Conservation (phyloP, 2,797 vertebrate species). For the Acanthiza pusilla region DNA sequence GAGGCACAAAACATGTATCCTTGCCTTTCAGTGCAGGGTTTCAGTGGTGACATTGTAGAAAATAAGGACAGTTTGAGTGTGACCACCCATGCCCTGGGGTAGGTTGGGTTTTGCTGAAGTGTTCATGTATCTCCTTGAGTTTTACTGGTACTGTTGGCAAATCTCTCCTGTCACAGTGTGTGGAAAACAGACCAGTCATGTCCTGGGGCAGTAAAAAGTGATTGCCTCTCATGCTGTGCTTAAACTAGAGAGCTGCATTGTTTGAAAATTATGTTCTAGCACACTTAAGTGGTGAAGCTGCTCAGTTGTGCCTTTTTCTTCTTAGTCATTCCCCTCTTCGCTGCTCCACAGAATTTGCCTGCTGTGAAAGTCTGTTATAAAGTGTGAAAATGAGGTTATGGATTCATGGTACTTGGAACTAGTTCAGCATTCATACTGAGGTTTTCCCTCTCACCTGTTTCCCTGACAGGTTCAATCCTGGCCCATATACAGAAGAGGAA, state of each 20-base stretch:
- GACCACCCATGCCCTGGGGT: neutral
- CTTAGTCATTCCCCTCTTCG: neutral
- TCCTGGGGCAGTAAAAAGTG: neutral
- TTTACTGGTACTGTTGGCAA: neutral
- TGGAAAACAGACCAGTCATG: neutral
- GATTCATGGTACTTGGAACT: neutral
- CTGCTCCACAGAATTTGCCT: neutral
- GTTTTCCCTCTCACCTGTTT: neutral
- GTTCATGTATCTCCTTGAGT: neutral
- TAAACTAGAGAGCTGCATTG: neutral
- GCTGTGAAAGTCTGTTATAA: neutral
- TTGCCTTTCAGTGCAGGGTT: neutral
- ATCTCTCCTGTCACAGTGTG: neutral
- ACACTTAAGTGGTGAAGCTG: neutral
- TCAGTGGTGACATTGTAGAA: neutral
- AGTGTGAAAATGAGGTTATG: neutral
- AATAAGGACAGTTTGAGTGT: neutral
- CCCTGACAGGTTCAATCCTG: conserved; percentile 86
- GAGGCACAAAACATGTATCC: neutral
- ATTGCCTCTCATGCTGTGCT: neutral
- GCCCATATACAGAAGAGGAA: conserved; percentile 92
- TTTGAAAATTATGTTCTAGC: neutral
- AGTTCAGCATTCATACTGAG: neutral
- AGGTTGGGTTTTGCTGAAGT: neutral
- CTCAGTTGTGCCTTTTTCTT: neutral